Percentiles rank a stretch among this genome's conserved stretches.
phyloP scores from a whole-genome alignment of 2,113 vertebrate species.

The Nothobranchius kuhntae region DNA sequence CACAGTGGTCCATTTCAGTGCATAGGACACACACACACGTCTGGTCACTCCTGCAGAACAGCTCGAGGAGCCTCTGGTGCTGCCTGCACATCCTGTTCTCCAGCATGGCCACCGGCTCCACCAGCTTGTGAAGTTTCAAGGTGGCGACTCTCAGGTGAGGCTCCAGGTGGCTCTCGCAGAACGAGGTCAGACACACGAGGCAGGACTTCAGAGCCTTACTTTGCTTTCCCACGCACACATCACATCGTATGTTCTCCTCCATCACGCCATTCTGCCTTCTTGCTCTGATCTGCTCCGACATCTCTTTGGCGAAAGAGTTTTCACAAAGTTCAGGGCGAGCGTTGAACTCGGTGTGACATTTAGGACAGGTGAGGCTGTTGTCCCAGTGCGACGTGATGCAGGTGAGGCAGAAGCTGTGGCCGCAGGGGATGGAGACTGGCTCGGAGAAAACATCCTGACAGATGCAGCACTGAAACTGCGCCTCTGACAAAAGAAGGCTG shows the following conservation, averaged over 20 bases:
- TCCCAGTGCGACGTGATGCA: conserved; percentile 69
- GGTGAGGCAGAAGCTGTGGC: conserved; percentile 76
- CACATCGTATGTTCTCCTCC: conserved; percentile 59
- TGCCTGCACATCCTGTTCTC: conserved; percentile 71
- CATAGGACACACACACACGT: conserved; percentile 78
- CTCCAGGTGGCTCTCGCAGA: conserved; percentile 78
- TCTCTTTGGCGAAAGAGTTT: conserved; percentile 71
- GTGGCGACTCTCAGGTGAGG: conserved; percentile 61
- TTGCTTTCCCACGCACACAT: conserved; percentile 73
- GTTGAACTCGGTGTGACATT: conserved; percentile 51
- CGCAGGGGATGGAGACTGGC: conserved; percentile 73
- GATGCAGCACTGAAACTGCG: conserved; percentile 69
- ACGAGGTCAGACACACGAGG: conserved; percentile 79
- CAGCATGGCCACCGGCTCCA: conserved; percentile 68
- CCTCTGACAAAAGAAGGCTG: conserved; percentile 47
- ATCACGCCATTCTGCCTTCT: background rate
- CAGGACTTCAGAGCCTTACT: conserved; percentile 74
- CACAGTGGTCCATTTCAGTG: conserved; percentile 69
- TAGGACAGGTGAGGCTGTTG: conserved; percentile 38
- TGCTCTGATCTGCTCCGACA: conserved; percentile 59
- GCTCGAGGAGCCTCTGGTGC: conserved; percentile 75
- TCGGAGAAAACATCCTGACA: conserved; percentile 69
- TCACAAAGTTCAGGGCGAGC: conserved; percentile 58
- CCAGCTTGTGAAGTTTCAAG: conserved; percentile 72
- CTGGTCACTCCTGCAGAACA: conserved; percentile 79